Conservation (phyloP, 2,888 invertebrate genomes). For the Cryptocephalus primarius region DNA sequence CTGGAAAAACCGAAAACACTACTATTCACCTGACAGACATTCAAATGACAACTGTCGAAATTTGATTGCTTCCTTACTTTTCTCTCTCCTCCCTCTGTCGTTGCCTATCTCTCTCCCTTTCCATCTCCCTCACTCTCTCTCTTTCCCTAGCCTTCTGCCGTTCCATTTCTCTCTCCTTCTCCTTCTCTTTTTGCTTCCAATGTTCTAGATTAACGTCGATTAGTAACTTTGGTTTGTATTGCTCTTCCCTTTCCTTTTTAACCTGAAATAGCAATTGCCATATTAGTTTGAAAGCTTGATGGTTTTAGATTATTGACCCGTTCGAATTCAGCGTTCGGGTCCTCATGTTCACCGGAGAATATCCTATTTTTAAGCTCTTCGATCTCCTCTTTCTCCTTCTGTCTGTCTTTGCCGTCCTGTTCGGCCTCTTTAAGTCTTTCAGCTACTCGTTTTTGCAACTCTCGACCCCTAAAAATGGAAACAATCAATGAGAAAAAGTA, state of each 20-base stretch:
- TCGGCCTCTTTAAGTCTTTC: conserved; percentile 92
- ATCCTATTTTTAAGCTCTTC: conserved; percentile 72
- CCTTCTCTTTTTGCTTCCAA: conserved; percentile 49
- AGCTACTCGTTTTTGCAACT: conserved; percentile 79
- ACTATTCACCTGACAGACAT: background rate
- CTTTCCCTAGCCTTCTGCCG: conserved; percentile 51
- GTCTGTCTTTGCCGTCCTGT: conserved; percentile 79
- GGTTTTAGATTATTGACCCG: conserved; percentile 29
- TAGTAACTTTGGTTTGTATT: conserved; percentile 73
- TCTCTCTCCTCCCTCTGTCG: conserved; percentile 33
- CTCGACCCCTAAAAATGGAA: conserved; percentile 58
- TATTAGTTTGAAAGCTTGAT: background rate
- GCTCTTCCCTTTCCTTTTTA: conserved; percentile 66
- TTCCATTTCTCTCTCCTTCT: conserved; percentile 43
- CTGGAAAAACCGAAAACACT: conserved; percentile 18
- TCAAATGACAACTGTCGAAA: conserved; percentile 1
- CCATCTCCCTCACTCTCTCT: conserved; percentile 82
- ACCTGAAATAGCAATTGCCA: conserved; percentile 33
- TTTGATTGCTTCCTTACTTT: conserved; percentile 19
- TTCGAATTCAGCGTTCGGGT: conserved; percentile 54
- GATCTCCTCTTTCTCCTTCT: conserved; percentile 80
- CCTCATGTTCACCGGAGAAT: conserved; percentile 54
- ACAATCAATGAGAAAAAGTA: conserved; percentile 1
- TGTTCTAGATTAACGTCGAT: conserved; percentile 57
- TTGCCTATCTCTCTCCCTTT: conserved; percentile 42